Percentiles rank a stretch among this genome's conserved stretches.
phyloP scores from a whole-genome alignment of 1,140 invertebrate species.

The Gryon sp. region DNA sequence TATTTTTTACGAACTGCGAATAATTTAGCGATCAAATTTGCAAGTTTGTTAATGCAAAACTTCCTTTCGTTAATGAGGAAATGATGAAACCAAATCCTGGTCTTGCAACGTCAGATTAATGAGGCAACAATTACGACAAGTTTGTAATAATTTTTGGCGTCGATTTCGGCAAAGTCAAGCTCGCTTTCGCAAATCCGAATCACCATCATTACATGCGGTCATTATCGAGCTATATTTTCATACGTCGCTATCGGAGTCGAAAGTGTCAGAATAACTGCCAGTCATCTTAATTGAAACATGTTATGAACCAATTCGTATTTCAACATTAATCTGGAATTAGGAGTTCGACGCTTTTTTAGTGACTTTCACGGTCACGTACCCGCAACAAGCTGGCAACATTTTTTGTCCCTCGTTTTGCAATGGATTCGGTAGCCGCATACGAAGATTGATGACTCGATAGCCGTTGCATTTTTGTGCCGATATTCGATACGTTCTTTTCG shows the following conservation, averaged over 20 bases:
- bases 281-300: slow-evolving; percentile 55
- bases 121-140: slow-evolving; percentile 3
- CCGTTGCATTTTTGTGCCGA: slow-evolving; percentile 53
- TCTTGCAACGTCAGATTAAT: no score
- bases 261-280: slow-evolving; percentile 34
- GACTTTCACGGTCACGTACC: slow-evolving; percentile 52
- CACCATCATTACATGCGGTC: slow-evolving; percentile 22
- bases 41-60: no score
- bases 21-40: no score
- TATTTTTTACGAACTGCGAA: no score
- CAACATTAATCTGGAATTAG: slow-evolving; percentile 53
- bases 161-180: slow-evolving; percentile 1
- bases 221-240: slow-evolving; percentile 16
- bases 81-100: no score
- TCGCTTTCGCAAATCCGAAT: slow-evolving; percentile 31
- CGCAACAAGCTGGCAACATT: slow-evolving; percentile 23
- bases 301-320: slow-evolving; percentile 48
- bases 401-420: slow-evolving; percentile 54
- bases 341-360: slow-evolving; percentile 51
- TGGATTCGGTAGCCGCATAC: slow-evolving; percentile 58
- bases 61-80: no score
- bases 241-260: slow-evolving; percentile 1
- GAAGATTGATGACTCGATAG: slow-evolving; percentile 58
- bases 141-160: background rate
- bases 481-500: slow-evolving; percentile 57